These are phyloP conservation scores for Platichthys flesus DNA, from an alignment of 2,113 vertebrate species.

Conservation along the genomic window DNA sequence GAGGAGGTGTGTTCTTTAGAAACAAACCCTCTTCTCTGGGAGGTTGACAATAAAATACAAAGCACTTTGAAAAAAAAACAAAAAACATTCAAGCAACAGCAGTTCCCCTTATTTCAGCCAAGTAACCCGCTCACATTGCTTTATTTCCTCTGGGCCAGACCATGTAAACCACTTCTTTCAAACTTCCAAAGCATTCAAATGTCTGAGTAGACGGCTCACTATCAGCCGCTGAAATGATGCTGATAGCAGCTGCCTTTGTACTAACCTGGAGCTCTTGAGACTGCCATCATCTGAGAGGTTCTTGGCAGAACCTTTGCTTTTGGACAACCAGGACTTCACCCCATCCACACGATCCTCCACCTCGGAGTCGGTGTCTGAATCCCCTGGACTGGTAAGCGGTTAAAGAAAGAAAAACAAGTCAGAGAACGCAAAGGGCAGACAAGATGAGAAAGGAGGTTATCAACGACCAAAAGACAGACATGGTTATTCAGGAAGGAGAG, in stretches of 20 bases:
- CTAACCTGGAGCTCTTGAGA: slow-evolving; percentile 95
- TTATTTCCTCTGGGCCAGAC: slow-evolving; percentile 30
- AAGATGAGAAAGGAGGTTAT: background rate
- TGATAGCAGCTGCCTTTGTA: slow-evolving; percentile 24
- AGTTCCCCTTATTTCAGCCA: background rate
- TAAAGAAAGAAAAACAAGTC: slow-evolving; percentile 36
- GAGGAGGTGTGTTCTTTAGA: slow-evolving; percentile 51
- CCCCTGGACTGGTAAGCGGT: slow-evolving; percentile 85
- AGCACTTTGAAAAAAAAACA: slow-evolving; percentile 20
- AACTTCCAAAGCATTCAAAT: slow-evolving; percentile 2
- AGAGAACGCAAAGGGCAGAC: slow-evolving; percentile 23
- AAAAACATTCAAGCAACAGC: slow-evolving; percentile 17
- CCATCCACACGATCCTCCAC: slow-evolving; percentile 93
- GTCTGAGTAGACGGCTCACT: background rate
- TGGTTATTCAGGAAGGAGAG: slow-evolving; percentile 20
- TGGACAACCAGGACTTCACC: slow-evolving; percentile 96
- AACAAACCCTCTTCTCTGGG: slow-evolving; percentile 47
- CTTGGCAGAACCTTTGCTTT: slow-evolving; percentile 87
- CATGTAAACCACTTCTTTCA: slow-evolving; percentile 11
- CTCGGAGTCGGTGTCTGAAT: slow-evolving; percentile 93
- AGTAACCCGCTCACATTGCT: slow-evolving; percentile 14
- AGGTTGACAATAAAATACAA: slow-evolving; percentile 56
- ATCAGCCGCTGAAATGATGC: slow-evolving; percentile 1
- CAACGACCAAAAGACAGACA: slow-evolving; percentile 1
- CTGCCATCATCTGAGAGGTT: slow-evolving; percentile 93